Percentiles rank a stretch among this genome's conserved stretches.
Evolutionary conservation across 1,140 invertebrate genomes (phyloP).

Genomic region (Drosophila watanabei): DNA sequence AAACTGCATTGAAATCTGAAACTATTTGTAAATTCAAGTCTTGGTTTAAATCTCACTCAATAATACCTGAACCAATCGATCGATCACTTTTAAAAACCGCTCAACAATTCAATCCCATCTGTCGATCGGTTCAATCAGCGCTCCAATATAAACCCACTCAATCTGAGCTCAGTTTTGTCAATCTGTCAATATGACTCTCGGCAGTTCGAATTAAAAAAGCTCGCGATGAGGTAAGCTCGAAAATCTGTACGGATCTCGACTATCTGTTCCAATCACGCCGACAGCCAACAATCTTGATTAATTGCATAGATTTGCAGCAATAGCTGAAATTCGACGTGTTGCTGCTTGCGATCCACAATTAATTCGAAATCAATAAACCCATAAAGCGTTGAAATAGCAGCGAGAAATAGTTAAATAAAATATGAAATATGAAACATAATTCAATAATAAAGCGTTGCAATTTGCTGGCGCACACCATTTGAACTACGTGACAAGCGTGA

Average conservation of each 20-base stretch:
- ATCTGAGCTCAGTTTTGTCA: constrained; percentile 62
- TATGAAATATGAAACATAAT: constrained; percentile 57
- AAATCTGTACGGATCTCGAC: constrained; percentile 33
- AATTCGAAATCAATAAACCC: constrained; percentile 55
- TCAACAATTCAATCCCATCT: constrained; percentile 45
- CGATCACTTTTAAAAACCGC: constrained; percentile 21
- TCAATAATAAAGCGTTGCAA: constrained; percentile 61
- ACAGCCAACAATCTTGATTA: constrained; percentile 53
- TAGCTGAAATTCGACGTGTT: constrained; percentile 35
- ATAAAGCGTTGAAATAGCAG: constrained; percentile 25
- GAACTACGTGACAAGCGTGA: constrained; percentile 69
- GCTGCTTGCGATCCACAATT: constrained; percentile 48
- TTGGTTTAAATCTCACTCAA: background rate
- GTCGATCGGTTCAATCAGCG: constrained; percentile 37
- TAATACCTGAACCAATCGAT: background rate
- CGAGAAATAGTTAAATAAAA: constrained; percentile 31
- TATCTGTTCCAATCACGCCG: constrained; percentile 28
- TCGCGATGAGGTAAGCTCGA: constrained; percentile 53
- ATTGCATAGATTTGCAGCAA: constrained; percentile 47
- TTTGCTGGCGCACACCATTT: constrained; percentile 44
- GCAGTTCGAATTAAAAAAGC: constrained; percentile 48
- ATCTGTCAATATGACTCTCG: constrained; percentile 51
- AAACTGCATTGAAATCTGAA: background rate
- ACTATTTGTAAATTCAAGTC: background rate
- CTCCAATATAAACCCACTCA: constrained; percentile 50